Conservation (phyloP, 2,797 vertebrate species). For the Rhincodon typus region DNA sequence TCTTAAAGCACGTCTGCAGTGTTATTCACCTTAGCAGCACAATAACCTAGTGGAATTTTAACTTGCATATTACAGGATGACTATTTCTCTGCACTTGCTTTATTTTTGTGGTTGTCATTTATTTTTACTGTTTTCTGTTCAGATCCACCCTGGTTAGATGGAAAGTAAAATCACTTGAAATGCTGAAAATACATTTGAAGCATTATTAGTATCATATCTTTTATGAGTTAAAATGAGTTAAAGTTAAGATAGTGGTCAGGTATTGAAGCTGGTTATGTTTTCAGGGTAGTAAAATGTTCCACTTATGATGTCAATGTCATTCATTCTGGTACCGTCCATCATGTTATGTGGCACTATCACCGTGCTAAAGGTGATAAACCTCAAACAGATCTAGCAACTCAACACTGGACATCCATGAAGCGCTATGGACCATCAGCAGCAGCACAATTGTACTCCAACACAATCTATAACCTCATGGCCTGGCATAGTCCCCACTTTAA, state of each 20-base stretch:
- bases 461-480: too few relatives aligned
- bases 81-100: background rate
- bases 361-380: too few relatives aligned
- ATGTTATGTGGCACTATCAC: too few relatives aligned
- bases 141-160: background rate
- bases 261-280: background rate
- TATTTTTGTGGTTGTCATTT: background rate
- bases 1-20: background rate
- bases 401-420: too few relatives aligned
- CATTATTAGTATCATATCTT: background rate
- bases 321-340: background rate
- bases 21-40: background rate
- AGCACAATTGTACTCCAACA: too few relatives aligned
- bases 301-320: background rate
- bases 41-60: background rate
- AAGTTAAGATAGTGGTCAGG: background rate
- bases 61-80: background rate
- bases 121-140: background rate
- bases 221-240: background rate
- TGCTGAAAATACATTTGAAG: background rate
- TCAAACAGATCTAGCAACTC: too few relatives aligned
- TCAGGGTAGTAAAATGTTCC: background rate
- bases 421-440: too few relatives aligned
- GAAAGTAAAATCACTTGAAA: background rate
- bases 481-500: too few relatives aligned